Base-by-base conservation (phyloP, 2,797 vertebrate species). In the Sibirionetta formosa region DNA sequence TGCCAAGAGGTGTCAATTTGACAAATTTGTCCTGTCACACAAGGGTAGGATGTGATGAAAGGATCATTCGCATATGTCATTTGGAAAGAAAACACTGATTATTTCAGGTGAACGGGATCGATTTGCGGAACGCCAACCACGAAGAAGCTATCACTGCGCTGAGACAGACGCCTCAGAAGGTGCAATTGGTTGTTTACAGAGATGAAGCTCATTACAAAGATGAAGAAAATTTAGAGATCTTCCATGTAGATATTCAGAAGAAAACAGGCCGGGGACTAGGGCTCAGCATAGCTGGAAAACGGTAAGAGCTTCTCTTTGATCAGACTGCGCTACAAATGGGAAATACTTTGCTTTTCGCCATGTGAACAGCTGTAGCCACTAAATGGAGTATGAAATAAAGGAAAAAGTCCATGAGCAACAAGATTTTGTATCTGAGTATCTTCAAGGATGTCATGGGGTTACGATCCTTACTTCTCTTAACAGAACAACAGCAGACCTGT, bases 111-210 rank as follows among this genome's bases (percentile, higher is more conserved):
- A 99, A 99, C 3, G 98, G 99, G 6, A 97, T 98, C 35, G 98
- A 99, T 88, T 98, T 99, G 83, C 98, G 99, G 1, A 98, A 91
- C 1, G 99, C 98, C 50, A 98, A 98, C 77, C 99, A 99, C 0
- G 99, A 99, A 96, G 99, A 99, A 63, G 99, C 99, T 16, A 99
- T 99, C 89, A 97, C 98, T 0, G 98, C 99, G 0, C 98, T 99
- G 86, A 97, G 99, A 31, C 99, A 99, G 97, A 99, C 99, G 0
- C 99, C 99, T 0, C 98, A 99, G 26, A 98, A 98, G 94, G 99
- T 99, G 46, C 97, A 97, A 16, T 95, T 99, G 97, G 98, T 98
- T 23, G 98, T 99, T 11, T 98, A 99, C 33, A 98, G 99, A 72
- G 99, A 99, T 0, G 99, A 99, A 85, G 98, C 98, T 0, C 99